Percentiles rank a stretch among this genome's conserved stretches.
Evolutionary conservation across 1,140 invertebrate species (phyloP).

Genomic region (Apolygus lucorum): DNA sequence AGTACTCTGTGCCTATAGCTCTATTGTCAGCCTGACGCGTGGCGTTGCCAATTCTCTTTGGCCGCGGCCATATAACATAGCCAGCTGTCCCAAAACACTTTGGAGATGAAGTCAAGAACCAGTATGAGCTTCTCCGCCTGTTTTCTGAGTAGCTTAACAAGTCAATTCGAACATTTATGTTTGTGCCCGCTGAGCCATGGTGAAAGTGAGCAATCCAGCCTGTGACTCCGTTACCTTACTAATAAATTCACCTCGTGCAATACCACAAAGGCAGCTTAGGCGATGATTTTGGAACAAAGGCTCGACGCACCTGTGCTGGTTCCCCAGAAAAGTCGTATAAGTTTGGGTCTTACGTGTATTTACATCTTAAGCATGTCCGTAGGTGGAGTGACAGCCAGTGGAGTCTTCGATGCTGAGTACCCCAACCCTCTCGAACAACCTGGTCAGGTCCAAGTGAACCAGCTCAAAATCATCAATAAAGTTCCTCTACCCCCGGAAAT

Average conservation of each 20-base stretch:
- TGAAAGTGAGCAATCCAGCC: background rate
- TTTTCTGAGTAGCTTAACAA: no score
- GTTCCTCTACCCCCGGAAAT: conserved; percentile 84
- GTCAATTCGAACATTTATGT: no score
- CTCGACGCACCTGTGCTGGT: background rate
- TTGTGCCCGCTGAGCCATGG: background rate
- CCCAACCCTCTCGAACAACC: conserved; percentile 60
- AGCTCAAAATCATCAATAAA: conserved; percentile 70
- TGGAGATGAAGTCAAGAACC: no score
- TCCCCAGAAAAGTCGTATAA: no score
- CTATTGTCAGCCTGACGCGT: no score
- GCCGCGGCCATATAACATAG: no score
- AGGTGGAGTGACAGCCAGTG: conserved; percentile 69
- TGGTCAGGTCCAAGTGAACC: conserved; percentile 59
- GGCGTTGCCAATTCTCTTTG: no score
- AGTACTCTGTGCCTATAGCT: no score
- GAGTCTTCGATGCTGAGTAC: conserved; percentile 83
- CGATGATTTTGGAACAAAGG: background rate
- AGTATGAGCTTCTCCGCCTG: no score
- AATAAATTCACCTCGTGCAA: background rate
- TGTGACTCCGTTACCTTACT: background rate
- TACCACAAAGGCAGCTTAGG: background rate
- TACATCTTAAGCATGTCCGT: conserved; percentile 28
- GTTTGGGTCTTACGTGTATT: no score
- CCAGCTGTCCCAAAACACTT: no score